Conservation (phyloP, 1,140 invertebrate species). For the Hylyphantes graminicola region DNA sequence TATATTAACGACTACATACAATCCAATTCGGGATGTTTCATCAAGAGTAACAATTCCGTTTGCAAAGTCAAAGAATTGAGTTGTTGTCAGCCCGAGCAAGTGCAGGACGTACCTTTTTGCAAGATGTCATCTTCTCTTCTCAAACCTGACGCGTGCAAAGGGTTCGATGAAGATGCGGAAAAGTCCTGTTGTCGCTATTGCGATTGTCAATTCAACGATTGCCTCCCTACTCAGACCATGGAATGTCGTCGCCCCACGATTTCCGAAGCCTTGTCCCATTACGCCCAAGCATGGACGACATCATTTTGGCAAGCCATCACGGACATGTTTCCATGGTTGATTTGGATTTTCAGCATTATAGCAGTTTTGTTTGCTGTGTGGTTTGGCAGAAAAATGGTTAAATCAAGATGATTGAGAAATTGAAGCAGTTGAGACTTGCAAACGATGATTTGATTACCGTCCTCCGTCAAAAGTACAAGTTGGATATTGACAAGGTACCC, state of each 20-base stretch:
- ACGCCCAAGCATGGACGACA: background rate
- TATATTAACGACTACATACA: constrained; percentile 11
- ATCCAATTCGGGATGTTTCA: constrained; percentile 32
- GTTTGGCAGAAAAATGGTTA: background rate
- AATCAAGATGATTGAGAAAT: background rate
- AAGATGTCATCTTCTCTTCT: background rate
- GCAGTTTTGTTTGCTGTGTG: background rate
- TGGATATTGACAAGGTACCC: background rate
- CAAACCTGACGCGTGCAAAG: background rate
- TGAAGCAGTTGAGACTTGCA: background rate
- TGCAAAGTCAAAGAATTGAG: constrained; percentile 24
- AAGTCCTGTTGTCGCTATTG: background rate
- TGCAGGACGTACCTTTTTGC: background rate
- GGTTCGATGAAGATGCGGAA: constrained; percentile 4
- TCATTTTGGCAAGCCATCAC: background rate
- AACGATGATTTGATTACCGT: background rate
- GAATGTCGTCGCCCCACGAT: constrained; percentile 11
- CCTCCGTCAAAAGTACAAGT: background rate
- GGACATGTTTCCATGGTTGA: background rate
- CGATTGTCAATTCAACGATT: background rate
- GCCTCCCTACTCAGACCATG: background rate
- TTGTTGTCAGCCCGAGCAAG: background rate
- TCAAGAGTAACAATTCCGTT: background rate
- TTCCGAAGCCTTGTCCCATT: background rate
- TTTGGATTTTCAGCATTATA: background rate